Percentiles rank a stretch among this genome's conserved stretches.
phyloP scores from a whole-genome alignment of 2,113 vertebrate species.

The Stictonetta naevosa region DNA sequence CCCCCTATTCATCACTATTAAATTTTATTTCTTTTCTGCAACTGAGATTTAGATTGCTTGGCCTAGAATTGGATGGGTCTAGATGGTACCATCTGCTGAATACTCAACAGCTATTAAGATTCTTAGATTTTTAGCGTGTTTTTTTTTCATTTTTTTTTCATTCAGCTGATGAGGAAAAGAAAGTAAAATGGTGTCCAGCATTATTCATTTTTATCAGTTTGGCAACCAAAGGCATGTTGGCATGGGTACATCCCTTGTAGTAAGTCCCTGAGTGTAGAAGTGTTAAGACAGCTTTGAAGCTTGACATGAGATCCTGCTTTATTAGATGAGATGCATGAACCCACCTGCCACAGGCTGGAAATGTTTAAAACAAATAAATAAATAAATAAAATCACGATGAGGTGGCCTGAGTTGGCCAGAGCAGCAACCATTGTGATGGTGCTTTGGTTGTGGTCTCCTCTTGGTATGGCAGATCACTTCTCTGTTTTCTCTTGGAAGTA shows the following conservation, averaged over 20 bases:
- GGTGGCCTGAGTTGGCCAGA: neutral
- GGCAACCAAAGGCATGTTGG: constrained; percentile 57
- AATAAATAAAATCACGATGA: neutral
- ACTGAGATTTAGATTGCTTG: constrained; percentile 8
- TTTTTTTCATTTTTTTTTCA: constrained; percentile 59
- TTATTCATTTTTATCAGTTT: constrained; percentile 62
- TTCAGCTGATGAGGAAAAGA: constrained; percentile 61
- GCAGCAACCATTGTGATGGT: rapidly evolving
- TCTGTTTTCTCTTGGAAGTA: neutral
- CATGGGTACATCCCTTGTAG: constrained; percentile 56
- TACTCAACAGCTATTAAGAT: constrained; percentile 32
- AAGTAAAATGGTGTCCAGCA: constrained; percentile 55
- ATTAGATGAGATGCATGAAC: constrained; percentile 38
- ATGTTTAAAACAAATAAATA: neutral
- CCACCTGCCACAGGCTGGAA: constrained; percentile 53
- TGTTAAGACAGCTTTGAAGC: constrained; percentile 47
- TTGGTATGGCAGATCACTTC: rapidly evolving
- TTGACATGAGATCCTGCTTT: constrained; percentile 55
- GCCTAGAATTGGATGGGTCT: constrained; percentile 33
- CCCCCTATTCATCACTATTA: constrained; percentile 21
- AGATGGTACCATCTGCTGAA: constrained; percentile 44
- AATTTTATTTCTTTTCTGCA: constrained; percentile 49
- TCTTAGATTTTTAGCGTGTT: constrained; percentile 20
- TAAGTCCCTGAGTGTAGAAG: constrained; percentile 37
- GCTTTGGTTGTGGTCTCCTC: neutral